Evolutionary conservation across 2,113 vertebrate genomes (phyloP).

Genomic region (Silurus asotus): DNA sequence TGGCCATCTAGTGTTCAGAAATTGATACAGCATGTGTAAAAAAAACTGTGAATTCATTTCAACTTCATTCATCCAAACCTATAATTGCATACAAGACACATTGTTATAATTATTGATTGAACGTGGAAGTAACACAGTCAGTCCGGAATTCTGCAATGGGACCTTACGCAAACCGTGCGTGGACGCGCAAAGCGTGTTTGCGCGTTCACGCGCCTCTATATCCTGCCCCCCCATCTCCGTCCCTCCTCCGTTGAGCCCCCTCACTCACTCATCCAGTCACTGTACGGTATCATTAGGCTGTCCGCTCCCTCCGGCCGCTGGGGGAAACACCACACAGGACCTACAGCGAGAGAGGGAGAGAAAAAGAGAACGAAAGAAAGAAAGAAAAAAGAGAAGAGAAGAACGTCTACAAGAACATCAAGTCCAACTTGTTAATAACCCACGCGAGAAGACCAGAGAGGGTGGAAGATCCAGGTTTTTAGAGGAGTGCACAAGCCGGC

Average conservation of each 20-base stretch:
- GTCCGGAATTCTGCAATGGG: neutral
- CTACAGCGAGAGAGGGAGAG: constrained; percentile 32
- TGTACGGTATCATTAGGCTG: constrained; percentile 37
- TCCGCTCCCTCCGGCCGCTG: constrained; percentile 53
- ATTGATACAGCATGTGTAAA: neutral
- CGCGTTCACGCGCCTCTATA: neutral
- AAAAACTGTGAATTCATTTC: neutral
- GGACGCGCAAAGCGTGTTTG: neutral
- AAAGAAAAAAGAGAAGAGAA: no score
- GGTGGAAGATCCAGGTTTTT: neutral
- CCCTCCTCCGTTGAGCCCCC: constrained; percentile 33
- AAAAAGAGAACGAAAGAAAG: neutral
- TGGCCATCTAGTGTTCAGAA: constrained; percentile 45
- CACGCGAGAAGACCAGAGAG: constrained; percentile 1
- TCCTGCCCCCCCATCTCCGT: constrained; percentile 18
- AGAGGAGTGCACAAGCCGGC: neutral
- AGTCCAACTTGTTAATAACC: constrained; percentile 13
- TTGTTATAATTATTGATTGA: no score
- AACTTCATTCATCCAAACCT: neutral
- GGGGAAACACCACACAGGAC: constrained; percentile 44
- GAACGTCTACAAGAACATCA: neutral
- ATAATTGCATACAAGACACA: neutral
- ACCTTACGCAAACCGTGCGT: neutral
- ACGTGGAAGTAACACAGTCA: neutral
- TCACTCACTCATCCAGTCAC: neutral